Conservation (phyloP, 2,888 invertebrate species). For the Marronus borbonicus region DNA sequence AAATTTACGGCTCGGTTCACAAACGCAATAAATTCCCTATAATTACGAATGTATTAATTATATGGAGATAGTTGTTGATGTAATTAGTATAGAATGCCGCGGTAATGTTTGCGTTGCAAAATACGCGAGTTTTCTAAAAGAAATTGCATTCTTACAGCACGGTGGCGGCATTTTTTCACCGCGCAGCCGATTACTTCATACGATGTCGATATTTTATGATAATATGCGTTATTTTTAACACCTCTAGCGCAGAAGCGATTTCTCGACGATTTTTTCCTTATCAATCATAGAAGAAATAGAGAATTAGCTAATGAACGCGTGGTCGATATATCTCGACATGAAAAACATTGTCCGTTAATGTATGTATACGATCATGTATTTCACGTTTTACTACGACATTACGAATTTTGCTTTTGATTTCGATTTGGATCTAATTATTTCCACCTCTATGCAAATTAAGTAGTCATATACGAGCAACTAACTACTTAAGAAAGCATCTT, state of each 20-base stretch:
- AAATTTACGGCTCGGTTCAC: constrained; percentile 35
- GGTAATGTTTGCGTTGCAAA: constrained; percentile 37
- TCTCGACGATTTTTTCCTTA: neutral
- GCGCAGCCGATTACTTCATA: neutral
- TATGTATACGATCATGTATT: too few relatives aligned
- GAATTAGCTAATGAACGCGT: neutral
- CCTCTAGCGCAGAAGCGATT: neutral
- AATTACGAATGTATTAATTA: constrained; percentile 41
- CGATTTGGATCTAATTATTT: constrained; percentile 12
- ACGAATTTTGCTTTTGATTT: neutral
- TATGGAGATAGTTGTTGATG: constrained; percentile 29
- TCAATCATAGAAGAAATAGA: constrained; percentile 5
- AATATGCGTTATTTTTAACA: constrained; percentile 15
- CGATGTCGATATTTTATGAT: constrained; percentile 24
- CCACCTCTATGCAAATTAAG: neutral
- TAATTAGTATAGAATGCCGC: constrained; percentile 22
- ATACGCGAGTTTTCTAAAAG: constrained; percentile 20
- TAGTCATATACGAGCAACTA: neutral
- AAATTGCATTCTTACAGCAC: constrained; percentile 3
- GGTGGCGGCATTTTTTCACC: neutral
- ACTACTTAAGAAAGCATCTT: too few relatives aligned
- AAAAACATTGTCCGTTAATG: too few relatives aligned
- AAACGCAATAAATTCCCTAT: constrained; percentile 37
- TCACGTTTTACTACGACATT: neutral
- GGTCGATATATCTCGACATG: neutral